phyloP scores from a whole-genome alignment of 2,888 invertebrate genomes.

The Caenorhabditis angaria region DNA sequence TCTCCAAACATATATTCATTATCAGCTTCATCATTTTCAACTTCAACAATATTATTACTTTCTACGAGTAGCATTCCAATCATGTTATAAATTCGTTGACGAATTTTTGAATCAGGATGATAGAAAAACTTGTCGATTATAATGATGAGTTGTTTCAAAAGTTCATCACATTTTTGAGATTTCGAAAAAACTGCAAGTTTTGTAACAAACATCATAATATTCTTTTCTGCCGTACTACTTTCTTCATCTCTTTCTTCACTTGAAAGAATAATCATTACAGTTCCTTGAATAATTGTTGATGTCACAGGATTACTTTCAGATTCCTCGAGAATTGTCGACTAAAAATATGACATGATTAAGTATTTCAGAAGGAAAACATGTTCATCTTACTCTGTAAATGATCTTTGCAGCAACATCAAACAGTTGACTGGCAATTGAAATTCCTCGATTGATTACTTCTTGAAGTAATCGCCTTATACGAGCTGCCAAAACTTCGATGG shows the following conservation, averaged over 20 bases:
- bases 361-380: not conserved
- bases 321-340: slow-evolving; percentile 28
- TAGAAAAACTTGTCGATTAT: slow-evolving; percentile 19
- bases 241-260: slow-evolving; percentile 16
- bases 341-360: not conserved
- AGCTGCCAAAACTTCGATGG: slow-evolving; percentile 16
- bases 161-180: slow-evolving; percentile 24
- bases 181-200: slow-evolving; percentile 26
- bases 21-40: slow-evolving; percentile 23
- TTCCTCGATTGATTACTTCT: slow-evolving; percentile 17
- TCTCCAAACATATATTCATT: slow-evolving; percentile 18
- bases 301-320: slow-evolving; percentile 18
- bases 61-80: slow-evolving; percentile 20
- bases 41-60: slow-evolving; percentile 14
- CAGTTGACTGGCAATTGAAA: slow-evolving; percentile 9
- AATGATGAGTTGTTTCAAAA: slow-evolving; percentile 20
- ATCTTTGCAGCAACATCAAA: slow-evolving; percentile 34
- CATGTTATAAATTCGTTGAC: slow-evolving; percentile 8
- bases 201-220: slow-evolving; percentile 17
- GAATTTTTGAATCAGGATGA: slow-evolving; percentile 17
- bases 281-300: slow-evolving; percentile 13
- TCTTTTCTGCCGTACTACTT: slow-evolving; percentile 9
- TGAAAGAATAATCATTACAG: slow-evolving; percentile 14
- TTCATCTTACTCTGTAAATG: slow-evolving; percentile 3
- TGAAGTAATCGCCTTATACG: slow-evolving; percentile 19